Evolutionary conservation across 2,888 invertebrate species (phyloP), one percentile per base, ranked within the genome.

Genomic region (Parapristionchus giblindavisi): DNA sequence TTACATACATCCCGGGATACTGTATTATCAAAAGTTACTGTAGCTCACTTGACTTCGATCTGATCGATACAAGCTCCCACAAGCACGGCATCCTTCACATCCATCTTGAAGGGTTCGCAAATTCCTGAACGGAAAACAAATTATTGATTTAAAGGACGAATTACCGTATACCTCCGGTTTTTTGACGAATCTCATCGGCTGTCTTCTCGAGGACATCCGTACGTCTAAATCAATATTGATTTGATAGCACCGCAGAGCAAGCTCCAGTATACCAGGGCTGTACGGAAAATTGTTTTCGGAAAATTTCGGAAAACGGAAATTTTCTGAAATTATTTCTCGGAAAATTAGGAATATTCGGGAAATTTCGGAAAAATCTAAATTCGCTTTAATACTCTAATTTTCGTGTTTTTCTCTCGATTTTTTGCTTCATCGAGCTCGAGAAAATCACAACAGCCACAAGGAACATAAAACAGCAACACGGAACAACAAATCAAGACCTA

Each of bases 51-150:
- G 29, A 85, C 83, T 63, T 89, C 89, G 77, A 90, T 89, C 1
- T 87, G 82, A 79, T 91, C 90, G 3, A 91, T 85, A 1, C 90
- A 90, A 51, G 83, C 78, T 36, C 88, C 85, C 2, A 91, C 88
- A n/a, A 88, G 87, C 2, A 81, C 85, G 1, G 90, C 88, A 75
- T 90, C 89, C 29, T 90, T 87, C 6, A 91, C 89, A 85, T 91
- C 91, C 78, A 89, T 87, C 52, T 89, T 85, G 36, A 90, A 82
- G n/a, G 80, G 78, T 56, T 79, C 81, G 66, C 77, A 79, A 24
- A 66, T 32, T 17, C 72, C 75, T 56, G 56, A 11, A 11, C 14
- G 8, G 56, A 56, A 8, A 24, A 14, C 21, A 48, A 11, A 21
- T 11, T 11, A 48, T 11, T 48, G 21, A 11, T 48, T 14, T 48